Conservation (phyloP, 2,113 vertebrate species). For the Labeo catla region DNA sequence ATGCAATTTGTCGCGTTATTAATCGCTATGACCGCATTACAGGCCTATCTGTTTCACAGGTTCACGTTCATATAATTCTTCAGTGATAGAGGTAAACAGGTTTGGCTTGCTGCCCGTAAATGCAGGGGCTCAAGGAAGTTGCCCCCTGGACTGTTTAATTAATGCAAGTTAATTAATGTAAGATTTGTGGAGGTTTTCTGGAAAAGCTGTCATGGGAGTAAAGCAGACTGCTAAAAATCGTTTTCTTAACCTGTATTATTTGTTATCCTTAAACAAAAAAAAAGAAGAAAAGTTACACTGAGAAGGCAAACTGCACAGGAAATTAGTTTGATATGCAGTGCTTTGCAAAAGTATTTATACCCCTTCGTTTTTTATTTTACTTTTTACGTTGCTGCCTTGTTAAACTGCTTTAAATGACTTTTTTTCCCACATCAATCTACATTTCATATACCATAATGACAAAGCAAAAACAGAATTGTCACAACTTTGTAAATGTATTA, state of each 20-base stretch:
- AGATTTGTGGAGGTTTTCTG: neutral
- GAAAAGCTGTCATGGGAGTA: neutral
- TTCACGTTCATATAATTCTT: slow-evolving; percentile 12
- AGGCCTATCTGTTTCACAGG: slow-evolving; percentile 46
- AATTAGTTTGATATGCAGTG: neutral
- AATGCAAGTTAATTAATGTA: neutral
- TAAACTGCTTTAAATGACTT: no score
- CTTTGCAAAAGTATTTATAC: no score
- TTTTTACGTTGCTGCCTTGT: no score
- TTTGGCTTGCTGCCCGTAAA: neutral
- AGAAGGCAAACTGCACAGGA: neutral
- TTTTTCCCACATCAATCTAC: no score
- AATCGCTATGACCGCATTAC: slow-evolving; percentile 62
- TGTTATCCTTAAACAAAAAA: neutral
- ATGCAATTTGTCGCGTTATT: slow-evolving; percentile 59
- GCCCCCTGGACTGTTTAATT: neutral
- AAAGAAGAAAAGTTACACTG: slow-evolving; percentile 1
- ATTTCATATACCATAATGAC: no score
- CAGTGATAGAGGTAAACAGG: slow-evolving; percentile 1
- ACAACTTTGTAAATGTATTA: no score
- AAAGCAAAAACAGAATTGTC: no score
- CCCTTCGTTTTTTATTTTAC: no score
- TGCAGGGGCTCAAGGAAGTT: neutral
- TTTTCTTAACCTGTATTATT: slow-evolving; percentile 1
- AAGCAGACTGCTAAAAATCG: neutral